Base-by-base conservation (phyloP, 2,113 vertebrate species). In the Coreoperca whiteheadi region DNA sequence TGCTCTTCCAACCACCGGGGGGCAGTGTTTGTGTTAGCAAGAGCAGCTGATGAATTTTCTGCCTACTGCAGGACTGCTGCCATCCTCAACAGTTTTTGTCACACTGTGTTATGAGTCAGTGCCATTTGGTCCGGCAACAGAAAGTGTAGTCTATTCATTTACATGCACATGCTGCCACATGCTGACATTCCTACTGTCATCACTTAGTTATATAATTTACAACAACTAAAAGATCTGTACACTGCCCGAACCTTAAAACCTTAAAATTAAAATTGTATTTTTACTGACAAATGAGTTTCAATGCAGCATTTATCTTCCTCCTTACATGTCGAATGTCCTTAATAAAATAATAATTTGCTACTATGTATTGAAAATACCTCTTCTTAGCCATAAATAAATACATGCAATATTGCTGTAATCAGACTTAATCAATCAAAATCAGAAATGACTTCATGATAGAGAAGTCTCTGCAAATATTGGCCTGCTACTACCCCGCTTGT, bases 1-100 rank as follows among this genome's bases (percentile, higher is more conserved):
- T 73, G 46, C 41, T 78, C 41, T 75, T 86, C 53, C 18, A 1
- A 28, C 92, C 93, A 92, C 28, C n/a, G 61, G 92, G 41, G 74
- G 89, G 79, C 87, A 86, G 81, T 89, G 72, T 87, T 87, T 75
- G 43, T 41, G 25, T 28, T 63, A 60, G n/a, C 12, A 48, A 23
- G 8, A 5, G 25, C 23, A 65, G 39, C 23, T 65, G n/a, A n/a
- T 75, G 28, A 37, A 11, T 60, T 16, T 43, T 65, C 57, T 43
- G 57, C 69, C 66, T 65, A 71, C 37, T 83, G 75, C 73, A 53
- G 28, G 37, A 23, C 69, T 69, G 74, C 79, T 85, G 81, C 65
- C 79, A 56, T 54, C 43, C 61, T 64, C 85, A 69, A 56, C 81
- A 74, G 28, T 79, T 74, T 56, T 25, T n/a, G 73, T 80, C 81